Percentiles rank a stretch among this genome's conserved stretches.
These are phyloP conservation scores for Chironomus striatipennis DNA, from an alignment of 1,140 invertebrate species.

Conservation along the genomic window DNA sequence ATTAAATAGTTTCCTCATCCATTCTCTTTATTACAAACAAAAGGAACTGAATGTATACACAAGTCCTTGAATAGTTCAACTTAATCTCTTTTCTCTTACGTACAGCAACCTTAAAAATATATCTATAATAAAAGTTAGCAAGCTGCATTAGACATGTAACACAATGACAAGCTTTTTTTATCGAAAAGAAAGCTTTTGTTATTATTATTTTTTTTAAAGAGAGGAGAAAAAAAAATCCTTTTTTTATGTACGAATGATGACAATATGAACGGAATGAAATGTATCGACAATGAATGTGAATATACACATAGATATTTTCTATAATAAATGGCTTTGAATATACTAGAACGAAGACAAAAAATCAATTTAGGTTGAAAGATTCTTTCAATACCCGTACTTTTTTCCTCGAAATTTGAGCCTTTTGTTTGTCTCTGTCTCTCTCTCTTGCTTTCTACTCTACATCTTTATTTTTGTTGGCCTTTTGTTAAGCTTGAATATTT, in stretches of 20 bases:
- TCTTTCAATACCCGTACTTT: background rate
- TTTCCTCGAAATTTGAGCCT: background rate
- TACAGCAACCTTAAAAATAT: background rate
- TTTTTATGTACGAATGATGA: no score
- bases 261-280: no score
- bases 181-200: constrained; percentile 5
- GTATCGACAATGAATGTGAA: no score
- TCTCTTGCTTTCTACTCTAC: background rate
- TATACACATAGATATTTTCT: background rate
- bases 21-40: background rate
- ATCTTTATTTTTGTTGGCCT: no score
- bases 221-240: no score
- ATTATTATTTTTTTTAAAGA: background rate
- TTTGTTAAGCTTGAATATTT: no score
- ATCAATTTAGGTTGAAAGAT: background rate
- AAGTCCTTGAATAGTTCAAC: constrained; percentile 12
- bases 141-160: background rate
- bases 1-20: background rate
- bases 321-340: background rate
- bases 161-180: background rate
- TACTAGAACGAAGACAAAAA: background rate
- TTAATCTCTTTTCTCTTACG: background rate
- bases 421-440: background rate
- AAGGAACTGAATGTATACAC: background rate
- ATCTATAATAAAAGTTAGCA: background rate